Base-by-base conservation (phyloP, 2,888 invertebrate species). In the Lasius platythorax region DNA sequence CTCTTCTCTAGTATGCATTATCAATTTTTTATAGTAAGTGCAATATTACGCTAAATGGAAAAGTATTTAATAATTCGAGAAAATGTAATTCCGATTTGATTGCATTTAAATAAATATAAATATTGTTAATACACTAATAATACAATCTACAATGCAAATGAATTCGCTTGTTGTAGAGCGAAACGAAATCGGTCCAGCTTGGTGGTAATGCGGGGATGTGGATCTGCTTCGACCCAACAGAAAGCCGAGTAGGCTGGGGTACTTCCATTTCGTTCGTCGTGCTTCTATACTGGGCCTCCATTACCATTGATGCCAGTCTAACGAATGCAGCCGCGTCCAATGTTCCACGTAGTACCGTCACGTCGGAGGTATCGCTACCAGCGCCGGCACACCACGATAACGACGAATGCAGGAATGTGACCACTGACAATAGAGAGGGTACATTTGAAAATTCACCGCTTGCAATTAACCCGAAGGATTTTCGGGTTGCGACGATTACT, bases 141-240 rank as follows among this genome's bases (percentile, higher is more conserved):
- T 23, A 8, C 11, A 50, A 9, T 46, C 18, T 30, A 61, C 43
- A 61, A 58, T 50, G 28, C 15, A 28, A 37, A 70, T 76, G 28
- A 50, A 33, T 61, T 23, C 64, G 28, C 15, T 64, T 75, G 3
- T 88, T 89, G 30, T 73, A 91, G 88, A 88, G 84, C 84, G 86
- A 89, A 87, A 90, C 87, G 82, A 89, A 90, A 87, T 90, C 85
- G 86, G 87, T 85, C 84, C 67, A 91, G 87, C 82, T 90, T 76
- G 84, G 86, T 93, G 93, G 94, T 95, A 92, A 95, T 95, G 95
- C 94, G 94, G 95, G 94, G 93, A 95, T 95, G 95, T 94, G 95
- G 95, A 94, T 94, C 93, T 91, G 94, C 88, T 93, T 93, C 88
- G 91, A 92, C 92, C 91, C 90, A 90, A 90, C 93, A 93, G 93